A percentile compares a stretch with the other conserved stretches of the same genome.
Conservation (phyloP, 2,113 vertebrate genomes). For the Chinchilla lanigera region DNA sequence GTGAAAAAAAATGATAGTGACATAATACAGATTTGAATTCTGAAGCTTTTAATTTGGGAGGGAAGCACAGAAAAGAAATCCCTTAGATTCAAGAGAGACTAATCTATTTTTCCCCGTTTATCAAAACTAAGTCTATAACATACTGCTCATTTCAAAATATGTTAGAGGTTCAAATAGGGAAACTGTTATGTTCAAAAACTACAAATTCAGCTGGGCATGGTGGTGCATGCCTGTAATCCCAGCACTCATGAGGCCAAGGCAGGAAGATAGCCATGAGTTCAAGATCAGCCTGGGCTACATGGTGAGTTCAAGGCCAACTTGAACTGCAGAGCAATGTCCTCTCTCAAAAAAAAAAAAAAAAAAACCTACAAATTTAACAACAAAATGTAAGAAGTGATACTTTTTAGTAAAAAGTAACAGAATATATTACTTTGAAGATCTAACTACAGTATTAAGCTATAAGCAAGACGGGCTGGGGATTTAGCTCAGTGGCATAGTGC, state of each 20-base stretch:
- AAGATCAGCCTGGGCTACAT: not conserved
- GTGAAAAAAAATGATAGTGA: not conserved
- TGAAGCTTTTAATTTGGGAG: not conserved
- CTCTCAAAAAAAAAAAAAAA: not conserved
- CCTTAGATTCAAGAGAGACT: not conserved
- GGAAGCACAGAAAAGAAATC: not conserved
- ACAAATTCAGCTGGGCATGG: not conserved
- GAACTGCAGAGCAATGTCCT: not conserved
- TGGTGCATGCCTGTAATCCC: not conserved
- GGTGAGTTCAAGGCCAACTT: not conserved
- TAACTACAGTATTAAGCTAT: constrained; percentile 14
- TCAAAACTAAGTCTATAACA: constrained; percentile 41
- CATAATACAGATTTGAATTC: not conserved
- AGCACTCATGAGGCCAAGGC: not conserved
- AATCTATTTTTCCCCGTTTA: not conserved
- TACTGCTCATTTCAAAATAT: constrained; percentile 41
- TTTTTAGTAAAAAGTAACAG: constrained; percentile 22
- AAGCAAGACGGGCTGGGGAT: too few species aligned
- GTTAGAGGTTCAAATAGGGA: not conserved
- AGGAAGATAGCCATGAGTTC: not conserved
- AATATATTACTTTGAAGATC: not conserved
- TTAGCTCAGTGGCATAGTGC: too few species aligned
- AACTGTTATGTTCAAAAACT: constrained; percentile 25
- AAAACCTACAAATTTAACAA: not conserved
- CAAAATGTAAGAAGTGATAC: not conserved